A percentile compares a stretch with the other conserved stretches of the same genome.
Evolutionary conservation across 2,797 vertebrate genomes (phyloP).

Genomic region (Micromesistius poutassou): DNA sequence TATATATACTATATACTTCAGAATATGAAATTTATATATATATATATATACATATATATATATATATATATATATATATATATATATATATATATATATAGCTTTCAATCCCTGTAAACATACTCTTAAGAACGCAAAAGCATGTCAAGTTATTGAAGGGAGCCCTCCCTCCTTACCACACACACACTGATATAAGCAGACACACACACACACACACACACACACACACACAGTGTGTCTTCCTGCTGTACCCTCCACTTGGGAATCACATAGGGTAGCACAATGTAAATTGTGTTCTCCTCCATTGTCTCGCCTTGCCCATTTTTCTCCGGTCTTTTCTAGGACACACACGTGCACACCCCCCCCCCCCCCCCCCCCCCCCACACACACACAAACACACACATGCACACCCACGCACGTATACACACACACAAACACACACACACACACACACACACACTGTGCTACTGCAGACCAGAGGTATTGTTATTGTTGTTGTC

Average conservation of each 20-base stretch:
- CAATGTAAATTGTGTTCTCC: conserved; percentile 64
- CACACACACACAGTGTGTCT: conserved; percentile 32
- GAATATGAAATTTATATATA: too few relatives aligned
- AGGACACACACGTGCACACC: conserved; percentile 25
- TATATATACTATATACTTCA: too few relatives aligned
- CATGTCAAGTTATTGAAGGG: too few relatives aligned
- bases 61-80: too few relatives aligned
- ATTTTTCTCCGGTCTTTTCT: conserved; percentile 58
- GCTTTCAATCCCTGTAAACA: not conserved
- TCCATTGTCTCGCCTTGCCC: conserved; percentile 63
- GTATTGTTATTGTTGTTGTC: conserved; percentile 59
- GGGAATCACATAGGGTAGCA: conserved; percentile 45
- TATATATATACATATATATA: too few relatives aligned
- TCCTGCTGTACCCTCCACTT: conserved; percentile 43
- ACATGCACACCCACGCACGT: conserved; percentile 10
- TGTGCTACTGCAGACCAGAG: conserved; percentile 31
- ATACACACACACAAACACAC: conserved; percentile 19
- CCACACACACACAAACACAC: conserved; percentile 7
- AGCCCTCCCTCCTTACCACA: not conserved
- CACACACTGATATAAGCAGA: not conserved
- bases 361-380: conserved; percentile 12
- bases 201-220: conserved; percentile 15
- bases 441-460: conserved; percentile 10
- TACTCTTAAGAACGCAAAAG: not conserved
- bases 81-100: not conserved